These are phyloP conservation scores for Coremacera marginata DNA, from an alignment of 2,888 invertebrate genomes.

Conservation along the genomic window DNA sequence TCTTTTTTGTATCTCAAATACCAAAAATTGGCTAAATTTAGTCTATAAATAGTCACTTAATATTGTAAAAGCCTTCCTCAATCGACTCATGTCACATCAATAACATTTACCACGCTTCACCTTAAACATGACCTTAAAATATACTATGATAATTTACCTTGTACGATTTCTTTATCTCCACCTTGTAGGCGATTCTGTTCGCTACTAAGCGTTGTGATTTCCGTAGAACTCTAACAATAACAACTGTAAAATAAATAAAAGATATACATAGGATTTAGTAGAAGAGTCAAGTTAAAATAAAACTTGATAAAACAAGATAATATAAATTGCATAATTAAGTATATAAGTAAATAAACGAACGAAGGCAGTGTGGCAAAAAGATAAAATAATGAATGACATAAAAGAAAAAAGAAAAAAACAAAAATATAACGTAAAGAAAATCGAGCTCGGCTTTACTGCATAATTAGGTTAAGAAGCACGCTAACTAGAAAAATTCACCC, in stretches of 20 bases:
- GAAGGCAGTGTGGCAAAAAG: not conserved
- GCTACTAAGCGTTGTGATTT: slow-evolving; percentile 60
- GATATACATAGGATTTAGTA: not conserved
- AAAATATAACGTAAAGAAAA: too few relatives aligned
- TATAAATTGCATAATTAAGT: slow-evolving; percentile 1
- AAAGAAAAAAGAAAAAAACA: too few relatives aligned
- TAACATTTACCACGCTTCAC: not conserved
- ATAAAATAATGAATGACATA: not conserved
- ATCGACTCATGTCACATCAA: not conserved
- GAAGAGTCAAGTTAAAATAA: not conserved
- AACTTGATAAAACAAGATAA: slow-evolving; percentile 2
- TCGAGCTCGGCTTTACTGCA: too few relatives aligned
- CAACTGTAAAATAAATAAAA: slow-evolving; percentile 56
- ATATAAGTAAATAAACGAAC: not conserved
- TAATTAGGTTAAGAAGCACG: too few relatives aligned
- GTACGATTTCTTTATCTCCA: slow-evolving; percentile 70
- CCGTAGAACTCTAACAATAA: slow-evolving; percentile 64
- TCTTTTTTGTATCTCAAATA: too few relatives aligned
- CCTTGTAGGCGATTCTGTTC: slow-evolving; percentile 76
- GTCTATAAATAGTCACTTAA: too few relatives aligned
- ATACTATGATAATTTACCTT: slow-evolving; percentile 58
- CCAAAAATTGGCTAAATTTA: too few relatives aligned
- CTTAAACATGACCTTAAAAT: not conserved
- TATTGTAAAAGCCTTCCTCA: not conserved
- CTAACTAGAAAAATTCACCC: too few relatives aligned